Conservation (phyloP, 2,797 vertebrate genomes). For the Megaceryle alcyon region DNA sequence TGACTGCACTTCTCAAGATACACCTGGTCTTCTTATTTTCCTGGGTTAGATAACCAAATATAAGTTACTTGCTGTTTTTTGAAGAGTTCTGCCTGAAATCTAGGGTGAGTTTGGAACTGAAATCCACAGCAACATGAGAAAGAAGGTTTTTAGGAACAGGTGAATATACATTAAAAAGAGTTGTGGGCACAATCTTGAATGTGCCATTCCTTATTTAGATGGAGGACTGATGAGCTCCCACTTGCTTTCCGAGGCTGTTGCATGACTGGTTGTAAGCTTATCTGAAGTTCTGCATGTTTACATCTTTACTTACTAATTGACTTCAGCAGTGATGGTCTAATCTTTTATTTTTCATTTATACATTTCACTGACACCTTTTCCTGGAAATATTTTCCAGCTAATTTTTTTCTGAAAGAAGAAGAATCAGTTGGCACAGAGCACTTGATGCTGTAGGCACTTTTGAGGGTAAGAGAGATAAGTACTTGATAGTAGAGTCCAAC, state of each 20-base stretch:
- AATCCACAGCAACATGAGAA: not conserved
- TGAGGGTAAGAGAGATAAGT: not conserved
- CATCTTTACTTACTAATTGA: not conserved
- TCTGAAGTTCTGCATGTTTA: not conserved
- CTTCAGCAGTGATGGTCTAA: not conserved
- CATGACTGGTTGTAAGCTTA: not conserved
- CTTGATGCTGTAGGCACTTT: not conserved
- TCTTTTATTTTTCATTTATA: not conserved
- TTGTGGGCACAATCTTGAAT: not conserved
- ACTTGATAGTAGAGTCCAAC: not conserved
- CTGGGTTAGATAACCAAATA: not conserved
- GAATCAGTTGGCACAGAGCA: not conserved
- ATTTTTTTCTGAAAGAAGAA: not conserved
- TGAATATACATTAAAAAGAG: not conserved
- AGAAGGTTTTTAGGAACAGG: not conserved
- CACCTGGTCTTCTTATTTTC: not conserved
- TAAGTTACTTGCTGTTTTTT: not conserved
- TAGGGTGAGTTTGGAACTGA: not conserved
- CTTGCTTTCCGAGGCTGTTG: not conserved
- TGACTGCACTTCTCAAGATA: not conserved
- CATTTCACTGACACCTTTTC: not conserved
- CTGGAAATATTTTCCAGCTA: not conserved
- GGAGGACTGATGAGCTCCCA: not conserved
- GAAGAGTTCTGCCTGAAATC: not conserved
- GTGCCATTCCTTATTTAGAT: not conserved